Percentiles rank a stretch among this genome's conserved stretches.
These are phyloP conservation scores for Amphiduros pacificus DNA, from an alignment of 2,888 invertebrate species.

Conservation along the genomic window DNA sequence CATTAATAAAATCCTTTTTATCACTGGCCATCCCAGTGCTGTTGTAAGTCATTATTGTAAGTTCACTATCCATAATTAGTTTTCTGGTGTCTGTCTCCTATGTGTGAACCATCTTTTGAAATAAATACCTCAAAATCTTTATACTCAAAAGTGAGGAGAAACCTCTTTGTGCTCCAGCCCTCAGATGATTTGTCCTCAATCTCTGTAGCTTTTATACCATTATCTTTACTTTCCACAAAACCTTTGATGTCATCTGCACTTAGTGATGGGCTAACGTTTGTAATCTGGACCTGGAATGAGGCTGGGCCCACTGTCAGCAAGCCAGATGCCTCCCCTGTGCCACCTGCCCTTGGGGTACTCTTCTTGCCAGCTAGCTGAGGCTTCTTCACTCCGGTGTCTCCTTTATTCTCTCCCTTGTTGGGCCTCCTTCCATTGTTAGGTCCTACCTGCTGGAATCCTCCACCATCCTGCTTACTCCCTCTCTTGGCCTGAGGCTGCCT, in stretches of 20 bases:
- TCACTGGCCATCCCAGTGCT: background rate
- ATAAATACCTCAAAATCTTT: background rate
- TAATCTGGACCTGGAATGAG: background rate
- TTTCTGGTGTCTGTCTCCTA: background rate
- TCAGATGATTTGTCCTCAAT: background rate
- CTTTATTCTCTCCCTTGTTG: background rate
- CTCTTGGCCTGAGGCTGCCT: background rate
- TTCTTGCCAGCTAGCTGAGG: background rate
- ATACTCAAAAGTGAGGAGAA: background rate
- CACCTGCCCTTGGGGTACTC: background rate
- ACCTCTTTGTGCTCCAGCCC: background rate
- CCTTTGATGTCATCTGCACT: background rate
- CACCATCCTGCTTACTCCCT: too few relatives aligned
- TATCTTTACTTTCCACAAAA: background rate
- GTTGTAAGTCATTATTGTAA: background rate
- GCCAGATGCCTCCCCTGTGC: background rate
- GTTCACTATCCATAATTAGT: background rate
- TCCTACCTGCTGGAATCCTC: background rate
- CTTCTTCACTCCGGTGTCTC: too few relatives aligned
- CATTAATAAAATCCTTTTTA: background rate
- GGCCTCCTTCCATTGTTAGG: background rate
- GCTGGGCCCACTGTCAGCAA: background rate
- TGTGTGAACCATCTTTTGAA: background rate
- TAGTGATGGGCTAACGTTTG: background rate
- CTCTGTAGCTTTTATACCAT: background rate